These are phyloP conservation scores for Chrysotoxum bicinctum DNA, from an alignment of 2,888 invertebrate species.

Conservation along the genomic window DNA sequence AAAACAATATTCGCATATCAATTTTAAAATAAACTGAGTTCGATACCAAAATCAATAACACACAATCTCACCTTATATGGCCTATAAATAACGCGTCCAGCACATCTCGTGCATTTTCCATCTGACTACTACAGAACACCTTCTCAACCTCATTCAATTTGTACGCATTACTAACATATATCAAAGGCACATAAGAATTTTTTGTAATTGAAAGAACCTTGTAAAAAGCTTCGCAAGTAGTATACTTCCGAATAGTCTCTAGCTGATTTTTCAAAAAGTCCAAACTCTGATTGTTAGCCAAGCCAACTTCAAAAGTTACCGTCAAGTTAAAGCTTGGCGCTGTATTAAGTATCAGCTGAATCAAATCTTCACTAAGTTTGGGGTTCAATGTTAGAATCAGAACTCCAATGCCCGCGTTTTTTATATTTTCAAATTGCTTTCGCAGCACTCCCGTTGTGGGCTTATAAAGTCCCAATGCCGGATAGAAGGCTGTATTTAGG, in stretches of 20 bases:
- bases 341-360: conserved; percentile 81
- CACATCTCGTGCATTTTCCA: conserved; percentile 81
- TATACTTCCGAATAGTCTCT: conserved; percentile 74
- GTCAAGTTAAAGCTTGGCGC: conserved; percentile 82
- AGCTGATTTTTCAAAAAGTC: conserved; percentile 82
- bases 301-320: conserved; percentile 85
- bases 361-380: conserved; percentile 77
- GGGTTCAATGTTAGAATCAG: conserved; percentile 83
- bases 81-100: conserved; percentile 85
- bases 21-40: not conserved
- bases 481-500: conserved; percentile 80
- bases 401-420: conserved; percentile 84
- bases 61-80: conserved; percentile 78
- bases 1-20: not conserved
- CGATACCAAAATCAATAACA: not conserved
- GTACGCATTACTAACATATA: conserved; percentile 86
- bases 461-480: conserved; percentile 79
- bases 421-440: conserved; percentile 85
- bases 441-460: conserved; percentile 81
- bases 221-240: conserved; percentile 78
- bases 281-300: conserved; percentile 83
- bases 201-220: conserved; percentile 79
- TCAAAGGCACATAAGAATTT: conserved; percentile 82
- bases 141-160: conserved; percentile 81
- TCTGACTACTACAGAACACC: conserved; percentile 75